A percentile compares a stretch with the other conserved stretches of the same genome.
These are phyloP conservation scores for Andrena cerasifolii DNA, from an alignment of 1,140 invertebrate genomes.

Conservation along the genomic window DNA sequence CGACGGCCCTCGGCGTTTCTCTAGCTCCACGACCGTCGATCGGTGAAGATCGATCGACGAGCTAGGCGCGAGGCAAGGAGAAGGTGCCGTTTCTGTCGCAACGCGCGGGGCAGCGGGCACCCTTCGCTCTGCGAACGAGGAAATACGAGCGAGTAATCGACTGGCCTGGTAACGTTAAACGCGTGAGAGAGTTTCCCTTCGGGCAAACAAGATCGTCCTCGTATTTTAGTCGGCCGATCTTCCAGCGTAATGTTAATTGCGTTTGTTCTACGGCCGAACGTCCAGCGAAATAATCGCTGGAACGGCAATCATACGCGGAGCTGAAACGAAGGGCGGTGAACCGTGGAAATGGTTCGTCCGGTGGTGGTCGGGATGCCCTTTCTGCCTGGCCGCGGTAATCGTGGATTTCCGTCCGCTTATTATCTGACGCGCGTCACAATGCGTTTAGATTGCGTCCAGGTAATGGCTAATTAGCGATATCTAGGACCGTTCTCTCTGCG, in stretches of 20 bases:
- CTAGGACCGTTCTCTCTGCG: background rate
- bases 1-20: too few relatives aligned
- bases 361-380: constrained; percentile 77
- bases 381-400: constrained; percentile 79
- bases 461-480: constrained; percentile 60
- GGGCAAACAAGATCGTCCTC: constrained; percentile 41
- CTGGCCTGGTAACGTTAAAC: constrained; percentile 38
- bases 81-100: too few relatives aligned
- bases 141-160: background rate
- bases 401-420: constrained; percentile 79
- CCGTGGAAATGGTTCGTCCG: constrained; percentile 81
- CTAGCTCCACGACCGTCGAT: too few relatives aligned
- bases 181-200: constrained; percentile 48
- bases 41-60: constrained; percentile 8
- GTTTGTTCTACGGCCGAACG: constrained; percentile 38
- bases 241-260: constrained; percentile 44
- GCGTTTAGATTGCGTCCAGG: constrained; percentile 63
- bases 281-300: constrained; percentile 62
- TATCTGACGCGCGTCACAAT: constrained; percentile 72
- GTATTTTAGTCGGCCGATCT: constrained; percentile 18
- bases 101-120: too few relatives aligned
- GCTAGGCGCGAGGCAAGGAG: background rate
- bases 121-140: background rate
- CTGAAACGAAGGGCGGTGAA: constrained; percentile 72
- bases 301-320: constrained; percentile 71